These are phyloP conservation scores for Enchytraeus crypticus DNA, from an alignment of 2,888 invertebrate species.

Conservation along the genomic window DNA sequence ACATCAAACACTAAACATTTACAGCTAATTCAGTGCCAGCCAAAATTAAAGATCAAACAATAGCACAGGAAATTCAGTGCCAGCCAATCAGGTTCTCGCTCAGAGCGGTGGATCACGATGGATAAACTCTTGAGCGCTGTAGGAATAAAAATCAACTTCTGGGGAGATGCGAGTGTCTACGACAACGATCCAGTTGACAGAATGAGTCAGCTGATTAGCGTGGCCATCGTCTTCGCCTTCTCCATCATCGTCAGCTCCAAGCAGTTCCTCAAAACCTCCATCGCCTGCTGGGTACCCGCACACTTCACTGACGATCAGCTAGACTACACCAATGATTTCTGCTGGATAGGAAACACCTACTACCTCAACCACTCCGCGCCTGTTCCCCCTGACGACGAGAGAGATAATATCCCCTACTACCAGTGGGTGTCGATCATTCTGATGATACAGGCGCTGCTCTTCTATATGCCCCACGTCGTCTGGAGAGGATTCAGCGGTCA, in stretches of 20 bases:
- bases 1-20: no score
- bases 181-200: constrained; percentile 48
- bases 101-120: no score
- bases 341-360: constrained; percentile 52
- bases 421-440: constrained; percentile 49
- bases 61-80: no score
- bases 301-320: constrained; percentile 47
- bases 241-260: constrained; percentile 83
- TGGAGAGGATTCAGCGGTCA: constrained; percentile 45
- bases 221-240: constrained; percentile 73
- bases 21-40: no score
- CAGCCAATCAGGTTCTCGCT: no score
- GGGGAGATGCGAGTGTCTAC: background rate
- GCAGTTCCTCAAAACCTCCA: constrained; percentile 67
- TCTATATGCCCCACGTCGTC: constrained; percentile 50
- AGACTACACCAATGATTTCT: constrained; percentile 51
- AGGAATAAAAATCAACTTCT: background rate
- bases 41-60: no score
- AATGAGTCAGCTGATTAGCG: constrained; percentile 49
- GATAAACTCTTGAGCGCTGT: background rate
- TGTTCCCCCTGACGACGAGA: constrained; percentile 48
- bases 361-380: constrained; percentile 32
- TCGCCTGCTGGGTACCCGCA: constrained; percentile 65
- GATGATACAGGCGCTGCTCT: constrained; percentile 50
- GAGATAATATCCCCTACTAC: constrained; percentile 47